Evolutionary conservation across 2,113 vertebrate genomes (phyloP), one percentile per base, ranked within the genome.

Genomic region (Leptocoma aspasia): DNA sequence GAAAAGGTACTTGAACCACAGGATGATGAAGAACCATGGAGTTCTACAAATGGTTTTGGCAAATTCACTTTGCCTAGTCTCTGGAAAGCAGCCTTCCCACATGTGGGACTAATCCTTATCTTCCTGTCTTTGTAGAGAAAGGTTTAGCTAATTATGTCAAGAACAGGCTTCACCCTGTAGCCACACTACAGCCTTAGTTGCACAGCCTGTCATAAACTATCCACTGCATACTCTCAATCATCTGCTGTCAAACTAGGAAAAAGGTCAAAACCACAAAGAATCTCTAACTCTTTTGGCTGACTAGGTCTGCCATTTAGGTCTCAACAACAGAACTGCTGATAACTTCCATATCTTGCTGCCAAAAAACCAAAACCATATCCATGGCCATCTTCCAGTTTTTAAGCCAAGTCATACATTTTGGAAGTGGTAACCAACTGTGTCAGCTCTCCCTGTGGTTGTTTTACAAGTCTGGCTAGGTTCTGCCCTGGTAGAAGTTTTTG

Each of bases 191-290:
- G 69, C 30, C 33, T 78, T 44, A 63, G 33, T 89, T 89, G 76
- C 42, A 78, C 27, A 44, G 76, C 23, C 83, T 90, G 69, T 81
- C 68, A 56, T 68, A 80, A 96, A 86, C 86, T 50, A 71, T 47
- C 39, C 9, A 1, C 91, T 81, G 47, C 60, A 52, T 59, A 19
- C 22, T 64, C 89, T 93, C 41, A 81, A 31, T 97, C 86, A 73
- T 93, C 39, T 90, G 44, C 91, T 89, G 64, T 95, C 89, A 94
- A 89, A 68, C 76, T 39, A 83, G 69, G 76, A 93, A 92, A 92
- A 66, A 75, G 80, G 56, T 92, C 69, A 93, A 93, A 97, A 93
- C 94, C 91, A 94, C 94, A 94, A 94, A 56, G 89, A 93, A 95
- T 94, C 96, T 86, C 60, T 81, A 82, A 59, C 18, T 90, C 50